Evolutionary conservation across 2,888 invertebrate species (phyloP).

Genomic region (Pogonocherus hispidulus): DNA sequence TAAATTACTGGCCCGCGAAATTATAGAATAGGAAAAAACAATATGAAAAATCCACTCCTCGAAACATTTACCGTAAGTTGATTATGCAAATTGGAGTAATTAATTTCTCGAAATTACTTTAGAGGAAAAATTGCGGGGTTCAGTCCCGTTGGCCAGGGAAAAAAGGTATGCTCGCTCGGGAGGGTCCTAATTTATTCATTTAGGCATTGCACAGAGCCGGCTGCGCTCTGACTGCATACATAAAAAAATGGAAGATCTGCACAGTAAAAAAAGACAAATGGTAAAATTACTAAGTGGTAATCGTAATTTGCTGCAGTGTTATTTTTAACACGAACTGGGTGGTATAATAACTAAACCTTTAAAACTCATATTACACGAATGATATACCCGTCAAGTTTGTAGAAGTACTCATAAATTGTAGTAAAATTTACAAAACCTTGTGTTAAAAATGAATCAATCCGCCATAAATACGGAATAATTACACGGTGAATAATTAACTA

Average conservation of each 20-base stretch:
- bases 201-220: not conserved
- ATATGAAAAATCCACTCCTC: slow-evolving; percentile 26
- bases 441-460: too few relatives aligned
- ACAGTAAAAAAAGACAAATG: not conserved
- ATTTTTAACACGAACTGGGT: too few relatives aligned
- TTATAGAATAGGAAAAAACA: slow-evolving; percentile 25
- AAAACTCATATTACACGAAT: too few relatives aligned
- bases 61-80: slow-evolving; percentile 39
- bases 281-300: too few relatives aligned
- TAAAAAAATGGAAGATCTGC: not conserved
- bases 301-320: too few relatives aligned
- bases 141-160: slow-evolving; percentile 13
- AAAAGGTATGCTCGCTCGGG: slow-evolving; percentile 16
- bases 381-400: too few relatives aligned
- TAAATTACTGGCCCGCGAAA: slow-evolving; percentile 14
- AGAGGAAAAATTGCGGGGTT: slow-evolving; percentile 27
- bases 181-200: slow-evolving; percentile 22
- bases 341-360: too few relatives aligned
- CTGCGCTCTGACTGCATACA: not conserved
- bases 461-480: too few relatives aligned
- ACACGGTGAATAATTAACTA: too few relatives aligned
- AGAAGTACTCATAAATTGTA: too few relatives aligned
- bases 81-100: slow-evolving; percentile 52
- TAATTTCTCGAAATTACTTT: slow-evolving; percentile 47
- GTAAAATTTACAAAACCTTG: too few relatives aligned